These are phyloP conservation scores for Xyliphius kryptos DNA, from an alignment of 2,113 vertebrate species.

Conservation along the genomic window DNA sequence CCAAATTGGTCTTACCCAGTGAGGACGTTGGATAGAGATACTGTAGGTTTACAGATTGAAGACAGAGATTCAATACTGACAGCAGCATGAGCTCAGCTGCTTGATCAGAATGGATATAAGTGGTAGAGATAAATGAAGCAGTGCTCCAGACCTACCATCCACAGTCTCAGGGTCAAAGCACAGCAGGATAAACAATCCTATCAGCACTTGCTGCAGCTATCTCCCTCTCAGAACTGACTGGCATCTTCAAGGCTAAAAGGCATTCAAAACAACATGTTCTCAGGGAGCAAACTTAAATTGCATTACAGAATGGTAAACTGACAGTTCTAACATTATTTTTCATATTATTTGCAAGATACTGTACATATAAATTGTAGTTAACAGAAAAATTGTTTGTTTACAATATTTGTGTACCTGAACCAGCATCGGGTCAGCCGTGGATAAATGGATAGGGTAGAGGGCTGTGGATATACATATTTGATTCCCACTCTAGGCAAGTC, in stretches of 20 bases:
- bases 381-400: background rate
- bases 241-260: slow-evolving; percentile 20
- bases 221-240: slow-evolving; percentile 24
- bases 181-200: slow-evolving; percentile 41
- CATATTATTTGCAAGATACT: background rate
- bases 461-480: no score
- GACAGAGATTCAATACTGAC: slow-evolving; percentile 33
- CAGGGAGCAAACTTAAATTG: background rate
- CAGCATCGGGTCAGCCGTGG: no score
- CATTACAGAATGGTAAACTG: background rate
- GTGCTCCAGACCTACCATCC: slow-evolving; percentile 30
- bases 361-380: background rate
- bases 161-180: slow-evolving; percentile 40
- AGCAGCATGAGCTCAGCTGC: slow-evolving; percentile 25
- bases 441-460: no score
- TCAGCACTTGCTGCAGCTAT: slow-evolving; percentile 36
- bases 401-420: background rate
- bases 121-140: slow-evolving; percentile 44
- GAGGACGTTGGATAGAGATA: slow-evolving; percentile 28
- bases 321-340: background rate
- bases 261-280: slow-evolving; percentile 17
- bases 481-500: no score
- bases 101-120: slow-evolving; percentile 16
- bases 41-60: slow-evolving; percentile 26
- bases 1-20: no score